Percentiles rank a stretch among this genome's conserved stretches.
phyloP scores from a whole-genome alignment of 2,113 vertebrate genomes.

The Silurus glanis region DNA sequence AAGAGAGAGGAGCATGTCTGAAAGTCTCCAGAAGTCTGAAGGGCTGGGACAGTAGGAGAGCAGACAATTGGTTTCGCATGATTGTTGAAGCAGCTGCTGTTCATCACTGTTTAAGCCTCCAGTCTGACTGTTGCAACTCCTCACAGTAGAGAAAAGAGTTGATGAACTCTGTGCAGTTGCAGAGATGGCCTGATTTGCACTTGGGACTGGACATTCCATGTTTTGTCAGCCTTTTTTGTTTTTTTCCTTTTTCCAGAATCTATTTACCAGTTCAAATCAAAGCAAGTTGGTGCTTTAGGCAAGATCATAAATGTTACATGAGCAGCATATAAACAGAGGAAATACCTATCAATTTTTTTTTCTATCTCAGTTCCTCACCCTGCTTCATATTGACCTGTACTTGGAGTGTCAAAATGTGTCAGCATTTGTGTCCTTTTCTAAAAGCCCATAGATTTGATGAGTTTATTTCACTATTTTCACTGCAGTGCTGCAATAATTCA shows the following conservation, averaged over 20 bases:
- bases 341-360: constrained; percentile 13
- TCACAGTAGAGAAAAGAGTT: constrained; percentile 15
- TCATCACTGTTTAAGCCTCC: constrained; percentile 9
- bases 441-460: neutral
- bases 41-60: neutral
- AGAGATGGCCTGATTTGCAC: constrained; percentile 24
- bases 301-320: constrained; percentile 2
- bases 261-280: constrained; percentile 32
- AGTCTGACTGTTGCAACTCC: constrained; percentile 17
- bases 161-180: constrained; percentile 16
- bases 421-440: neutral
- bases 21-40: constrained; percentile 13
- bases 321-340: neutral
- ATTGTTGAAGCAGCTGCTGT: constrained; percentile 32
- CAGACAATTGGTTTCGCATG: constrained; percentile 22
- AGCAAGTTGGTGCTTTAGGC: constrained; percentile 25
- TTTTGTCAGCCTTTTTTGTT: constrained; percentile 22
- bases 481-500: neutral
- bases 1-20: neutral
- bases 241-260: constrained; percentile 1
- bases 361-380: neutral
- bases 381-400: neutral
- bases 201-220: neutral
- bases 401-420: neutral
- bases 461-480: neutral